These are phyloP conservation scores for Halictus ligatus DNA, from an alignment of 2,888 invertebrate genomes.

Conservation along the genomic window DNA sequence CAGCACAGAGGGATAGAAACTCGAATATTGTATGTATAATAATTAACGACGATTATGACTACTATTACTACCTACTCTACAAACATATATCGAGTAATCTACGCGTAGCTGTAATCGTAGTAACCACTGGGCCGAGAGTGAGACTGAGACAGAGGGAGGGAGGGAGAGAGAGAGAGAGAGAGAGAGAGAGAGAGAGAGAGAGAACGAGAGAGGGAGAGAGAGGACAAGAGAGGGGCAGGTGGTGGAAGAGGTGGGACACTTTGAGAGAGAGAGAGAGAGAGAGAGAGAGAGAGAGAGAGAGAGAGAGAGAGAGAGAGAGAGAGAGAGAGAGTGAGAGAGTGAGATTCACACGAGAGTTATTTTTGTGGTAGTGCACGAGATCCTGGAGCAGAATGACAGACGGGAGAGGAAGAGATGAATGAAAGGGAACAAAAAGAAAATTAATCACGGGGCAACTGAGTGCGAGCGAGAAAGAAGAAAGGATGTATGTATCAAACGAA, in stretches of 20 bases:
- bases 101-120: constrained; percentile 45
- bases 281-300: constrained; percentile 21
- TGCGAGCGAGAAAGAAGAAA: constrained; percentile 31
- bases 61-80: constrained; percentile 41
- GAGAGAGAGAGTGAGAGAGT: constrained; percentile 44
- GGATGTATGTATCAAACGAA: constrained; percentile 47
- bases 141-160: constrained; percentile 37
- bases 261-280: constrained; percentile 35
- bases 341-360: constrained; percentile 36
- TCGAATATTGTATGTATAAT: constrained; percentile 63
- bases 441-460: constrained; percentile 50
- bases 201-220: constrained; percentile 1
- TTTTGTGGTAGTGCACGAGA: constrained; percentile 53
- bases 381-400: constrained; percentile 7
- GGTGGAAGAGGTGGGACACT: constrained; percentile 26
- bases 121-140: constrained; percentile 48
- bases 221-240: too few species aligned
- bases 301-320: constrained; percentile 47
- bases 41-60: constrained; percentile 61
- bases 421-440: constrained; percentile 45
- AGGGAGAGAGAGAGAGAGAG: constrained; percentile 41
- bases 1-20: constrained; percentile 31
- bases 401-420: constrained; percentile 21
- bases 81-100: constrained; percentile 23
- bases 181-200: constrained; percentile 35